Evolutionary conservation across 1,140 invertebrate species (phyloP).

Genomic region (Thaumatotibia leucotreta): DNA sequence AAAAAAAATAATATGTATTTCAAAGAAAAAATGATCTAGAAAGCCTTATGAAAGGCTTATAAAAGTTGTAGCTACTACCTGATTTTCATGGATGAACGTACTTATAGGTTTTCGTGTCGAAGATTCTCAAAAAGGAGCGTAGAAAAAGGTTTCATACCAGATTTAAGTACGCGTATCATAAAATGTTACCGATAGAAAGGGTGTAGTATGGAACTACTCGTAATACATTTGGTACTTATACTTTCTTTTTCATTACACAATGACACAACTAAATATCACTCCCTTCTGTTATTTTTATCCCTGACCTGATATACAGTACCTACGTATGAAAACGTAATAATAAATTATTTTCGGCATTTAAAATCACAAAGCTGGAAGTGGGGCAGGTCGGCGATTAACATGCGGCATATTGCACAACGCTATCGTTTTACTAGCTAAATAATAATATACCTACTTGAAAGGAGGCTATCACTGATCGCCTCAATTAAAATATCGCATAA

Average conservation of each 20-base stretch:
- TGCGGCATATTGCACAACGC: not conserved
- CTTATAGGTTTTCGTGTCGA: no score
- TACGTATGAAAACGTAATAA: slow-evolving; percentile 8
- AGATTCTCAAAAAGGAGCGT: no score
- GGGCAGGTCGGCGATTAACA: slow-evolving; percentile 1
- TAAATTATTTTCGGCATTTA: slow-evolving; percentile 11
- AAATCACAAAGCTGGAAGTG: slow-evolving; percentile 11
- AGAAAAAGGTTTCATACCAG: no score
- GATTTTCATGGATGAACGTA: no score
- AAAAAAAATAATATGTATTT: no score
- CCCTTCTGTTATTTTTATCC: slow-evolving; percentile 3
- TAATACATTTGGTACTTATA: no score
- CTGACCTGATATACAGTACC: not conserved
- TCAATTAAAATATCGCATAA: slow-evolving; percentile 14
- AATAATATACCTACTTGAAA: not conserved
- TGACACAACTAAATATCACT: not conserved
- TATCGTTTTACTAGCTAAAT: slow-evolving; percentile 11
- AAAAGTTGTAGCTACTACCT: no score
- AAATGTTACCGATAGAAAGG: no score
- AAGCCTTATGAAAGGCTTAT: no score
- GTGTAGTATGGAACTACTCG: no score
- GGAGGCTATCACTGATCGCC: slow-evolving; percentile 12
- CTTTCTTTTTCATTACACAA: not conserved
- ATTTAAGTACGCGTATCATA: no score
- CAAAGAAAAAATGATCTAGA: no score